A percentile compares a stretch with the other conserved stretches of the same genome.
Conservation (phyloP, 1,140 invertebrate genomes). For the Cotesia glomerata region DNA sequence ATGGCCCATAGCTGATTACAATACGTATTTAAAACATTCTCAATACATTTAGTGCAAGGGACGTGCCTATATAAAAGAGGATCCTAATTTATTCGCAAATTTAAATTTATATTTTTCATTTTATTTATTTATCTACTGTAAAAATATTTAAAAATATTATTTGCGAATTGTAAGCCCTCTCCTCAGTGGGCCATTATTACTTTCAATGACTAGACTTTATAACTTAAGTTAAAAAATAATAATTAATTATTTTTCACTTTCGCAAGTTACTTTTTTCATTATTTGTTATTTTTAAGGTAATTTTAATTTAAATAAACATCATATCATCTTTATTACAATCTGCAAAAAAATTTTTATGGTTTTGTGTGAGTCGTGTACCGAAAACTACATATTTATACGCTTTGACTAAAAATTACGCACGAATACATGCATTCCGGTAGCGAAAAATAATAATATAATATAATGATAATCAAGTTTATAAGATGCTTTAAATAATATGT, state of each 20-base stretch:
- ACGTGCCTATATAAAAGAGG: slow-evolving; percentile 44
- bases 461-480: slow-evolving; percentile 18
- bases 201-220: slow-evolving; percentile 55
- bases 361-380: slow-evolving; percentile 4
- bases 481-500: background rate
- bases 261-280: no score
- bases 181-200: slow-evolving; percentile 60
- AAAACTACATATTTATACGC: background rate
- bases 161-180: slow-evolving; percentile 57
- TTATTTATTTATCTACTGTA: slow-evolving; percentile 7
- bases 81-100: slow-evolving; percentile 46
- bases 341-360: no score
- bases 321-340: background rate
- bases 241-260: background rate
- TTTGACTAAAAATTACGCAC: slow-evolving; percentile 22
- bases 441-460: slow-evolving; percentile 10
- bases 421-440: slow-evolving; percentile 32
- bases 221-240: slow-evolving; percentile 22
- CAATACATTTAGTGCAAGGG: slow-evolving; percentile 40
- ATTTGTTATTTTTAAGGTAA: no score
- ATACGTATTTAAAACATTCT: slow-evolving; percentile 17
- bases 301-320: no score
- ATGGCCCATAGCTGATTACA: slow-evolving; percentile 10
- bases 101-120: background rate
- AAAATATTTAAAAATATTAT: slow-evolving; percentile 33